Base-by-base conservation (phyloP, 2,888 invertebrate genomes). In the Hydropsyche betteni region DNA sequence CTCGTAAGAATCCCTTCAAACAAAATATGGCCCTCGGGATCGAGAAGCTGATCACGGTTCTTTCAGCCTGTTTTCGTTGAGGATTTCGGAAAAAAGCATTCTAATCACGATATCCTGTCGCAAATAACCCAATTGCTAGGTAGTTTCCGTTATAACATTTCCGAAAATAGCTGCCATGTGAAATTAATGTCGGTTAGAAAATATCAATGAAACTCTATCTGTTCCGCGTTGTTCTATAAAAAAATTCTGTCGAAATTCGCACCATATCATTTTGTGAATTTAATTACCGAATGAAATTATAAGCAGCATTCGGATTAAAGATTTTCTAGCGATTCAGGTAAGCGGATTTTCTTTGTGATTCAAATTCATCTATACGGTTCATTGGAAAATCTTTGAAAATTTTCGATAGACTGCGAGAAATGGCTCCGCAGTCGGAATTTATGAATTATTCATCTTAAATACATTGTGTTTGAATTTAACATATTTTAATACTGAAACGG, bases 1-100 rank as follows among this genome's bases (percentile, higher is more conserved):
- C 34, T 36, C 12, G 34, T 34, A 64, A 36, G 64, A 64, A 64
- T 64, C 36, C 64, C 36, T 64, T 64, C 64, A 64, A 64, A 64
- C 64, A 64, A 64, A 64, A 36, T 64, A 64, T 64, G 36, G 8
- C 36, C 34, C 34, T 12, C 34, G 36, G 64, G 64, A 64, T 64
- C 36, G 4, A 34, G n/a, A 34, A 36, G 64, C 36, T 64, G 36
- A 64, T 64, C 64, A 36, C 36, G 64, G 64, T 33, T 64, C 34
- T 64, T 16, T 16, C 64, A 12, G 64, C 24, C 33, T 2, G 24
- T 24, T 33, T 44, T 44, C 44, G 6, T 8, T 6, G 10, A 44
- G 44, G 44, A 44, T 44, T 33, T 64, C 64, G 34, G 2, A 44
- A 24, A 36, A 64, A 64, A 64, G 61, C 34, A 64, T 64, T 64